These are phyloP conservation scores for Talpa occidentalis DNA, from an alignment of 2,113 vertebrate species.

Conservation along the genomic window DNA sequence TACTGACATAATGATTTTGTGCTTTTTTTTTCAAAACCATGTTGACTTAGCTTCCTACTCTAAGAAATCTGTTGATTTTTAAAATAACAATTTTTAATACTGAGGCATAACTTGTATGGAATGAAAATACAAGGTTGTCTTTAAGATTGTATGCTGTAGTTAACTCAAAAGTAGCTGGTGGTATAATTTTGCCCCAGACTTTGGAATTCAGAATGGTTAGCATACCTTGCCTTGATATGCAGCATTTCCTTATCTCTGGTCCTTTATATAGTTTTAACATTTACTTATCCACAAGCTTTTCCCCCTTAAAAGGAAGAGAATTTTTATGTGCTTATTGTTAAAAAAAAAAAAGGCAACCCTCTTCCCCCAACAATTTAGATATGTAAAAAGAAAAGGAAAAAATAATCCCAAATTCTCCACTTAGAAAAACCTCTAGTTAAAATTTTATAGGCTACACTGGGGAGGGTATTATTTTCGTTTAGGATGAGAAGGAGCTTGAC, in stretches of 20 bases:
- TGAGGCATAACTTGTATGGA: neutral
- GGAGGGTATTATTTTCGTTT: conserved; percentile 33
- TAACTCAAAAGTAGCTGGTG: neutral
- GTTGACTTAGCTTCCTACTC: conserved; percentile 34
- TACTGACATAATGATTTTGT: neutral
- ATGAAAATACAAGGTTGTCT: conserved; percentile 44
- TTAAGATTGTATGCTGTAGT: conserved; percentile 21
- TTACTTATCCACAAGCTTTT: neutral
- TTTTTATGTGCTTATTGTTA: neutral
- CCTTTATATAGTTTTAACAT: conserved; percentile 3
- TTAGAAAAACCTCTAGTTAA: neutral
- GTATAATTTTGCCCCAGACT: neutral
- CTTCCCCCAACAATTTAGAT: neutral
- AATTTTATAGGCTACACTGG: neutral
- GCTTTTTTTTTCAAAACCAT: neutral
- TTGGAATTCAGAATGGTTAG: neutral
- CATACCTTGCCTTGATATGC: neutral
- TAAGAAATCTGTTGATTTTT: neutral
- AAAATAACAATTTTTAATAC: neutral
- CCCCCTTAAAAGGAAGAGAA: conserved; percentile 12
- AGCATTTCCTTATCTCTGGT: conserved; percentile 35
- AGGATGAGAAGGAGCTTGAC: neutral
- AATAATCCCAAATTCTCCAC: neutral
- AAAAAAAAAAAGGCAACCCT: neutral
- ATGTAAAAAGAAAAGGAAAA: neutral